Evolutionary conservation across 2,797 vertebrate genomes (phyloP), one percentile per base, ranked within the genome.

Genomic region (Tauraco hartlaubi): DNA sequence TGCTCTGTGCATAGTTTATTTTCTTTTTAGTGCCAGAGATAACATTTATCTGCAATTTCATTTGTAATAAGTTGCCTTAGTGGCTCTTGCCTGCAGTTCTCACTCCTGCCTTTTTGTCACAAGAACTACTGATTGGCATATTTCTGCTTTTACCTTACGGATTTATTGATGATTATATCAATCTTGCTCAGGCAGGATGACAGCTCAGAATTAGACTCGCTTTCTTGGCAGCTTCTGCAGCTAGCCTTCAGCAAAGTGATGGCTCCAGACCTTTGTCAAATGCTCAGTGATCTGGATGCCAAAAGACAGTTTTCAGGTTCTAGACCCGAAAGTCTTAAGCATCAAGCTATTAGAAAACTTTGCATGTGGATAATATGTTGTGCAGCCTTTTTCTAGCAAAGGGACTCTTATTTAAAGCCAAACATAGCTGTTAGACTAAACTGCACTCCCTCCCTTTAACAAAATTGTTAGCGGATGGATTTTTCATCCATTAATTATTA

Each of bases 91-190:
- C 44, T 92, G 80, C 89, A 96, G 91, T 94, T 96, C 55, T 86
- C 25, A 21, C 59, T 67, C 46, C 89, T 79, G 44, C 61, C 41
- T 90, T 92, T 96, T 94, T 96, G 92, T 94, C 92, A 92, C 29
- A 68, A 75, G 88, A 71, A 31, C 43, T 44, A 59, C 67, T 81
- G 91, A 92, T 92, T 88, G 92, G 44, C 94, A 88, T 96, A 92
- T 92, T 89, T 87, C 87, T 96, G 78, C 78, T 93, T 96, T 95
- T 89, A 82, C 85, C 78, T 95, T 96, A 96, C 43, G 29, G 94
- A 89, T 90, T 93, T 98, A 98, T 97, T 93, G 97, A 97, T 96
- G 84, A 88, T 92, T 49, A 66, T 87, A 97, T 98, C 91, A 92
- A 44, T 97, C 97, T 97, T 96, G 85, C 67, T 97, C 90, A 96